Conservation (phyloP, 1,140 invertebrate genomes). For the Phymorhynchus buccinoides region DNA sequence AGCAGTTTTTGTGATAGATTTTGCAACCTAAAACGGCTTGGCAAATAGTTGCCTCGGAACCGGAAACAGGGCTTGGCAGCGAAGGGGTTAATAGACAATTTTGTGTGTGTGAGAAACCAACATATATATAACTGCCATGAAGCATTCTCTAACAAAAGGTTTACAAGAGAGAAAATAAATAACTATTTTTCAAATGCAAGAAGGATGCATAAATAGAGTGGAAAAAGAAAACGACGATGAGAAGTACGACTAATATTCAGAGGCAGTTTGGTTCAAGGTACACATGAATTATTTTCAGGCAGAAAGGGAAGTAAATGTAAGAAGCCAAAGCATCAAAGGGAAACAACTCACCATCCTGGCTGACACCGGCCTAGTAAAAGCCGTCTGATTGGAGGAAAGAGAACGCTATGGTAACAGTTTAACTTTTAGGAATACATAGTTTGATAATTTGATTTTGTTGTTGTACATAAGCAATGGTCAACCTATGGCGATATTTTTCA, state of each 20-base stretch:
- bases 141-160: not conserved
- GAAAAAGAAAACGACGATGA: not conserved
- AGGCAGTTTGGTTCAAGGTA: not conserved
- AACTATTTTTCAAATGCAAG: not conserved
- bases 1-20: no score
- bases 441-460: no score
- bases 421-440: not conserved
- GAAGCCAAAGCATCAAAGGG: not conserved
- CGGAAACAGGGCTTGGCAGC: no score
- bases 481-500: no score
- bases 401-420: conserved; percentile 20
- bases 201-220: not conserved
- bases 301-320: conserved; percentile 16
- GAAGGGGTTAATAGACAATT: no score
- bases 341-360: conserved; percentile 56
- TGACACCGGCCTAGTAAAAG: conserved; percentile 57
- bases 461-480: no score
- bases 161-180: not conserved
- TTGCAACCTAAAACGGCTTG: no score
- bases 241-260: not conserved
- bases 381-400: conserved; percentile 58
- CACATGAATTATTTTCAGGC: not conserved
- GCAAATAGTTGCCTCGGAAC: no score
- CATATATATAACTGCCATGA: no score
- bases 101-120: no score